A percentile compares a stretch with the other conserved stretches of the same genome.
These are phyloP conservation scores for Proisotoma minuta DNA, from an alignment of 2,888 invertebrate species.

Conservation along the genomic window DNA sequence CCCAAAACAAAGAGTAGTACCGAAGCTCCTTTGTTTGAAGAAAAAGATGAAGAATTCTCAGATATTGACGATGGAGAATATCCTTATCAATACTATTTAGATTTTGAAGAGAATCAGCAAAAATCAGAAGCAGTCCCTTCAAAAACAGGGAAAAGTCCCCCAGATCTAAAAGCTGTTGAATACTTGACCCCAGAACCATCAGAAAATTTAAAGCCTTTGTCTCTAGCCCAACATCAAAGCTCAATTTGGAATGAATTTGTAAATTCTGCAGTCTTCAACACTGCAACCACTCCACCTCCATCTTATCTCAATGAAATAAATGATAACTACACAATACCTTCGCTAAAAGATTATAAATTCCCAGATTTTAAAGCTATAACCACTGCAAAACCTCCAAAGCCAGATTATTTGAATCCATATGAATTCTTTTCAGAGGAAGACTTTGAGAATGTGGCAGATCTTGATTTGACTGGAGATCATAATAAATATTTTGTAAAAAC, in stretches of 20 bases:
- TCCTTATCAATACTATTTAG: slow-evolving; percentile 11
- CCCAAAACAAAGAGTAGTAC: background rate
- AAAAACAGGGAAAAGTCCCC: too few species aligned
- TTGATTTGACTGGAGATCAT: slow-evolving; percentile 37
- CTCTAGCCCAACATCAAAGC: background rate
- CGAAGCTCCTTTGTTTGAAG: background rate
- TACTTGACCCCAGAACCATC: background rate
- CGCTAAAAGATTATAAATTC: slow-evolving; percentile 5
- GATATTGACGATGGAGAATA: slow-evolving; percentile 1
- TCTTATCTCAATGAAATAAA: slow-evolving; percentile 23
- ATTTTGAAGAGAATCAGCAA: background rate
- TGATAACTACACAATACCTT: slow-evolving; percentile 13
- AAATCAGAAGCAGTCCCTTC: too few species aligned
- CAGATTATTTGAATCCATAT: slow-evolving; percentile 25
- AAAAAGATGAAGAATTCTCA: background rate
- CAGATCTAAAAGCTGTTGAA: background rate
- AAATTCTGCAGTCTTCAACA: background rate
- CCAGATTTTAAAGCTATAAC: slow-evolving; percentile 9
- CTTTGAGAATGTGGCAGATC: slow-evolving; percentile 40
- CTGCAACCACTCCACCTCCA: slow-evolving; percentile 1
- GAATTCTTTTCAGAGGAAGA: slow-evolving; percentile 35
- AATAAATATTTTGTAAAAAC: slow-evolving; percentile 42
- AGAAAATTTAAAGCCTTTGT: background rate
- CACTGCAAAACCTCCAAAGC: background rate
- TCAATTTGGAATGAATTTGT: background rate